Conservation (phyloP, 1,140 invertebrate species). For the Forficula auricularia region DNA sequence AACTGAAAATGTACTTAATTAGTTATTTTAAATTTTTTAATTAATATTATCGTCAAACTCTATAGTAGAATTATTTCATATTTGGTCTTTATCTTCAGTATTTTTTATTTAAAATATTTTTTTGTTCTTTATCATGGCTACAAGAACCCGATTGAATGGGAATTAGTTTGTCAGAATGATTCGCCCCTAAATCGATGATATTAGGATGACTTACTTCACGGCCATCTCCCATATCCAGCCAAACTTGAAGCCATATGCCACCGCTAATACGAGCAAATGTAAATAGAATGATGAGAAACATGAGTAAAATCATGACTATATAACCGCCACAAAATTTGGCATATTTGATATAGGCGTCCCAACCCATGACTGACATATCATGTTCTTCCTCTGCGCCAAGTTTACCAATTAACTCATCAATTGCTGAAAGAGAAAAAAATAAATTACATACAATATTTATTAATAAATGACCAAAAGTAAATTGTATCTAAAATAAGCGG, state of each 20-base stretch:
- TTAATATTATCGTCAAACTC: background rate
- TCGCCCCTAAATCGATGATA: too few relatives aligned
- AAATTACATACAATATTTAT: background rate
- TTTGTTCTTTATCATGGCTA: too few relatives aligned
- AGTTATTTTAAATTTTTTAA: background rate
- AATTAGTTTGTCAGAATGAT: too few relatives aligned
- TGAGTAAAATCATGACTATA: conserved; percentile 13
- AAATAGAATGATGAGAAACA: conserved; percentile 17
- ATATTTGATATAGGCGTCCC: conserved; percentile 12
- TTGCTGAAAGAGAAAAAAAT: conserved; percentile 1
- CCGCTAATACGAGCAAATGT: conserved; percentile 17
- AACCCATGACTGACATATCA: conserved; percentile 8
- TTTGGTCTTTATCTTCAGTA: too few relatives aligned
- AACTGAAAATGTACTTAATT: too few relatives aligned
- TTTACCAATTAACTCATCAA: conserved; percentile 3
- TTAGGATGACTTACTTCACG: conserved; percentile 9
- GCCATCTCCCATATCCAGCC: conserved; percentile 19
- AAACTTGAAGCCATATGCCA: conserved; percentile 19
- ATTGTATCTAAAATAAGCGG: too few relatives aligned
- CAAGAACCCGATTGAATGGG: too few relatives aligned
- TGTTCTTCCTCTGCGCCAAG: conserved; percentile 7
- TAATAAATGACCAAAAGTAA: background rate
- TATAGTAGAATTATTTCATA: background rate
- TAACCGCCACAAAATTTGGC: conserved; percentile 20
- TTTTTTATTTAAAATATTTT: too few relatives aligned